Percentiles rank a stretch among this genome's conserved stretches.
Evolutionary conservation across 2,888 invertebrate species (phyloP).

Genomic region (Taphrorychus bicolor): DNA sequence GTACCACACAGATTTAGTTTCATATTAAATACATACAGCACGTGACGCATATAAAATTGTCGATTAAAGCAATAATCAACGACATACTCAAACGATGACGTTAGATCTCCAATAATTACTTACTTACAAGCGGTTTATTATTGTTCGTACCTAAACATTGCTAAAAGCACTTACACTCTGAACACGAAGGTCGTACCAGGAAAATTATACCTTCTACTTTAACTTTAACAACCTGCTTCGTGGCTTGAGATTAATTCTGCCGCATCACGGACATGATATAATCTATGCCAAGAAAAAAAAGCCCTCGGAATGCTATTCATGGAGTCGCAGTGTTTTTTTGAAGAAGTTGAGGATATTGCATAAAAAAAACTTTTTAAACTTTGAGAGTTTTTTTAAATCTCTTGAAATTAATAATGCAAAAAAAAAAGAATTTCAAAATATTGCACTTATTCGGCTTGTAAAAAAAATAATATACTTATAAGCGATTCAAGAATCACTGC

Average conservation of each 20-base stretch:
- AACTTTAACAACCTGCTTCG: conserved; percentile 12
- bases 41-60: not conserved
- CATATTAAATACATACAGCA: no score
- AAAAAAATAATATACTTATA: no score
- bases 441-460: no score
- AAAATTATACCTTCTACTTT: conserved; percentile 7
- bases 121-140: not conserved
- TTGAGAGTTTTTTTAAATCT: no score
- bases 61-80: not conserved
- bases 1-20: no score
- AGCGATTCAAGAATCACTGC: not conserved
- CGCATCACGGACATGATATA: conserved; percentile 3
- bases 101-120: no score
- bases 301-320: not conserved
- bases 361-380: no score
- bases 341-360: no score
- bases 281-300: not conserved
- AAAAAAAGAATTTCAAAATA: no score
- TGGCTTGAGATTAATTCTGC: not conserved
- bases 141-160: not conserved
- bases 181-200: conserved; percentile 5
- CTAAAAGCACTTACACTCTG: not conserved
- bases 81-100: not conserved
- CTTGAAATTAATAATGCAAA: no score
- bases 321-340: not conserved